Conservation (phyloP, 2,113 vertebrate genomes). For the Emydura subglobosa region DNA sequence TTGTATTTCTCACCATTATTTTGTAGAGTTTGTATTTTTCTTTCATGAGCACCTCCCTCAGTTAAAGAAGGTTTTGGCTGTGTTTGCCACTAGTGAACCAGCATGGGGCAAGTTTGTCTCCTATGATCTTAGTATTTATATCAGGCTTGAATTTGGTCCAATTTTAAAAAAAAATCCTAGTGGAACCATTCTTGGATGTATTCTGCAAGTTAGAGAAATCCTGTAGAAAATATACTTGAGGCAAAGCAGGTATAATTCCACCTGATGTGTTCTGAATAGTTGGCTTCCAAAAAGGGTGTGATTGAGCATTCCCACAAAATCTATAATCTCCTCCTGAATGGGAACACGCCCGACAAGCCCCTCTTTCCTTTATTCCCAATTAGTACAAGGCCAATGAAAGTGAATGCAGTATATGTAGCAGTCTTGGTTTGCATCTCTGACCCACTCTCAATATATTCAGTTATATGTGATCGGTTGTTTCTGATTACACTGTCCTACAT, state of each 20-base stretch:
- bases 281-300: background rate
- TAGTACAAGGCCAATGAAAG: background rate
- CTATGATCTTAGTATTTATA: background rate
- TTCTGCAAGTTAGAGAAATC: background rate
- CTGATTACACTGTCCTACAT: background rate
- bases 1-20: slow-evolving; percentile 21
- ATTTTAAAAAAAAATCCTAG: background rate
- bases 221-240: background rate
- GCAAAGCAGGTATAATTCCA: background rate
- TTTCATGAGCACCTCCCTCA: slow-evolving; percentile 8
- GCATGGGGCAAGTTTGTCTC: fast-evolving
- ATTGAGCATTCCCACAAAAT: background rate
- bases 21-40: background rate
- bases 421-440: background rate
- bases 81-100: background rate
- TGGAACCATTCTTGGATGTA: background rate
- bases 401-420: background rate
- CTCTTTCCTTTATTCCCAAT: background rate
- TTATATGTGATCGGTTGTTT: fast-evolving
- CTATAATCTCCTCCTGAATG: background rate
- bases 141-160: background rate
- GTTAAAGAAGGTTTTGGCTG: slow-evolving; percentile 12
- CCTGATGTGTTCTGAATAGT: background rate
- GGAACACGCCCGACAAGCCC: background rate
- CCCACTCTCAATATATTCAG: background rate